Evolutionary conservation across 2,113 vertebrate genomes (phyloP), one percentile per base, ranked within the genome.

Genomic region (Myiagra hebetior): DNA sequence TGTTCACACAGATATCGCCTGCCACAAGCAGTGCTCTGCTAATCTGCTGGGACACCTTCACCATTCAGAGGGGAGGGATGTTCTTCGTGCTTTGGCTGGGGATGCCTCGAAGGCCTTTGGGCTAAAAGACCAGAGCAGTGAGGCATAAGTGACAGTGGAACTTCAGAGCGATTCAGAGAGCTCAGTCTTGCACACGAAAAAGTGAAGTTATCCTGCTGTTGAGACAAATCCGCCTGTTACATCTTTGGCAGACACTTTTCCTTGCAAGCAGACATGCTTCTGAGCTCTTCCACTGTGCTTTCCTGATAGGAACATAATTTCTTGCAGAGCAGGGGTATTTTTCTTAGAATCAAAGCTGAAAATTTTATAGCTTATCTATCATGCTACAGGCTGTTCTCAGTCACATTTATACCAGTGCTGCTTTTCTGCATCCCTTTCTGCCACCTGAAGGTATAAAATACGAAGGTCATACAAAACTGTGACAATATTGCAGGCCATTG

Each of bases 1-100:
- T 7, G 39, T 42, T 95, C 46, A 27, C 46, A 31, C 6, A 60
- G 75, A 10, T 6, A 42, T 1, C 0, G 0, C 50, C 50, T 39
- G 73, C 50, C 2, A 5, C 49, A 44, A 52, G 49, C 41, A n/a
- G 64, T 5, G 60, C 49, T 75, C 68, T 49, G 73, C 60, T 47
- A 3, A 44, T 16, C 31, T 57, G 46, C 80, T 23, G 33, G 46
- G 76, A 68, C 64, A 28, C 31, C 73, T 60, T 42, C 23, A 6
- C 10, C 42, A 3, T 28, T 64, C 42, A 10, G 37, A 6, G 12
- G 33, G 41, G 41, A 82, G 41, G 27, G 27, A 63, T 1, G 3
- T 10, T 60, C 73, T 60, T 33, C 69, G 1, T 4, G 5, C 92
- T 42, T 75, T 56, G 65, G 30, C 82, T 82, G 62, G 35, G 49